These are phyloP conservation scores for Branchellion lobata DNA, from an alignment of 2,888 invertebrate genomes.

Conservation along the genomic window DNA sequence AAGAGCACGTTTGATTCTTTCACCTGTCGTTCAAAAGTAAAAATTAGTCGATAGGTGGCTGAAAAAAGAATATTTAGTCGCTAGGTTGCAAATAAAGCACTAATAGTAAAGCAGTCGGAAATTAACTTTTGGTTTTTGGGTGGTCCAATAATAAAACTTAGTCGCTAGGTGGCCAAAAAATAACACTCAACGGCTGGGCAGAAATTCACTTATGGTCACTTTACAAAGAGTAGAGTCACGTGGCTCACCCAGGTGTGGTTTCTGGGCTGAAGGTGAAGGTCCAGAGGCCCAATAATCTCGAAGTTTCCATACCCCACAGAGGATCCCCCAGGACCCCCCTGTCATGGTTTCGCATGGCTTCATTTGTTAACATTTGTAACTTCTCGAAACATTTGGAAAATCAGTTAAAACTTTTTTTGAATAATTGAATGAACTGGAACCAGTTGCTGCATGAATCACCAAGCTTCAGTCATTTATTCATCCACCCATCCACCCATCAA, in stretches of 20 bases:
- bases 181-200: no score
- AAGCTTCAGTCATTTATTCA: no score
- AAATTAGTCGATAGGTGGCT: background rate
- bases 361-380: no score
- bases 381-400: background rate
- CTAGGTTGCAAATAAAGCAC: background rate
- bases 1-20: conserved; percentile 51
- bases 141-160: no score
- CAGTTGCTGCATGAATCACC: no score
- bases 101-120: no score
- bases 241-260: conserved; percentile 51
- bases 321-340: conserved; percentile 53
- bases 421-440: background rate
- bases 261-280: conserved; percentile 45
- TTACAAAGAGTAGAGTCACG: no score
- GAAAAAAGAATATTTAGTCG: background rate
- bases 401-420: background rate
- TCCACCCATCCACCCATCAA: no score
- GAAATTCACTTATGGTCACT: no score
- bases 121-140: no score
- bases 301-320: conserved; percentile 52
- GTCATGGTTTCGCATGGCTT: background rate
- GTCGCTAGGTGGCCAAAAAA: no score
- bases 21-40: conserved; percentile 46
- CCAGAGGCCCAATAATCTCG: conserved; percentile 52